phyloP scores from a whole-genome alignment of 2,888 invertebrate genomes.

The Tinea pellionella region DNA sequence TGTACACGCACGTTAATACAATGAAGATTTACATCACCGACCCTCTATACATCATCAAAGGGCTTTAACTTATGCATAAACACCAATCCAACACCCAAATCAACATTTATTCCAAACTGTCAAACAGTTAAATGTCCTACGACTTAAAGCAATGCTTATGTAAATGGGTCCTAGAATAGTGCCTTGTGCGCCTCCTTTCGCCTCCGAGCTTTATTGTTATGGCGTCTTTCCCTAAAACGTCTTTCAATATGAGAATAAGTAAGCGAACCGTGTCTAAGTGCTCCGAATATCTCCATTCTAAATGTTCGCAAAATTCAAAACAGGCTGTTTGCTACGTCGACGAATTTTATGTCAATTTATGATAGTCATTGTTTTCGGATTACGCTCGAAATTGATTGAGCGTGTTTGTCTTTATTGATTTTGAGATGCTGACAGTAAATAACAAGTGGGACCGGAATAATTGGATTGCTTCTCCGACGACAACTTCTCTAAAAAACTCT shows the following conservation, averaged over 20 bases:
- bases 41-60: constrained; percentile 14
- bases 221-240: constrained; percentile 49
- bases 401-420: constrained; percentile 10
- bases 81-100: constrained; percentile 16
- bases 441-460: neutral
- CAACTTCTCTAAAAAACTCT: too few relatives aligned
- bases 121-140: constrained; percentile 50
- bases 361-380: constrained; percentile 10
- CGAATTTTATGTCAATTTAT: constrained; percentile 14
- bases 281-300: constrained; percentile 36
- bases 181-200: constrained; percentile 21
- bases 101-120: constrained; percentile 36
- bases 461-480: neutral
- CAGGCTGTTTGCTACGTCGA: constrained; percentile 41
- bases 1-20: neutral
- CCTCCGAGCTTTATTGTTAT: constrained; percentile 57
- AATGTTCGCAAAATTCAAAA: constrained; percentile 63
- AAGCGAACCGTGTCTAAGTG: constrained; percentile 54
- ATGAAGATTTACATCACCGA: neutral
- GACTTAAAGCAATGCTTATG: constrained; percentile 42
- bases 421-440: neutral
- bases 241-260: constrained; percentile 40
- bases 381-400: neutral
- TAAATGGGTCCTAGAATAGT: constrained; percentile 38
- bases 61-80: constrained; percentile 12